These are phyloP conservation scores for Elysia crispata DNA, from an alignment of 2,888 invertebrate genomes.

Conservation along the genomic window DNA sequence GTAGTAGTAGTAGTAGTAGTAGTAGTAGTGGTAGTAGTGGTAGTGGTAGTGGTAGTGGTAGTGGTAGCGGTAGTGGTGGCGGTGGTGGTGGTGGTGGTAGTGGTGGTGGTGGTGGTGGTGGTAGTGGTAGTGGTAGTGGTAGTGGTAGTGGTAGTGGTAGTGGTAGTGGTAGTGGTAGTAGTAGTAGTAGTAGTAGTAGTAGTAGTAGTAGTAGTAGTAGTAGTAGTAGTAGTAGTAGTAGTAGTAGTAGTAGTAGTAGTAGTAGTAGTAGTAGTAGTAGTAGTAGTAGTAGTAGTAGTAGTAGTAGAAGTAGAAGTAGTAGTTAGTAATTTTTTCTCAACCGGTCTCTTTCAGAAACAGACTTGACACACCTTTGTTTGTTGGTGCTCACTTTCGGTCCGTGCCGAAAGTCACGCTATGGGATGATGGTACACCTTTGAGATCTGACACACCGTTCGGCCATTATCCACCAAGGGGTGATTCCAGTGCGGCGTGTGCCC, in stretches of 20 bases:
- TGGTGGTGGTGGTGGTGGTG: conserved; percentile 11
- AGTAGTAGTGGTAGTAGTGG: conserved; percentile 3
- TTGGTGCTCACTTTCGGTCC: too few relatives aligned
- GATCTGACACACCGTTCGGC: too few relatives aligned
- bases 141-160: conserved; percentile 37
- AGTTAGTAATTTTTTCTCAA: too few relatives aligned
- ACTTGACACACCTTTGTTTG: too few relatives aligned
- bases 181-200: conserved; percentile 39
- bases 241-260: conserved; percentile 31
- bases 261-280: conserved; percentile 25
- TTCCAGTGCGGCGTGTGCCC: too few relatives aligned
- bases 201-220: too few relatives aligned
- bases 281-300: conserved; percentile 24
- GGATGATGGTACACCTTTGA: too few relatives aligned
- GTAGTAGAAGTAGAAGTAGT: too few relatives aligned
- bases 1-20: conserved; percentile 5
- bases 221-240: conserved; percentile 42
- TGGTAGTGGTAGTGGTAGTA: conserved; percentile 36
- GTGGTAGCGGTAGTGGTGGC: conserved; percentile 18
- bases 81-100: conserved; percentile 7
- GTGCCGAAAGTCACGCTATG: too few relatives aligned
- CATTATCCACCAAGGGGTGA: too few relatives aligned
- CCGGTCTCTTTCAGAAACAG: too few relatives aligned
- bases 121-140: conserved; percentile 33
- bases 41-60: conserved; percentile 17